A percentile compares a stretch with the other conserved stretches of the same genome.
phyloP scores from a whole-genome alignment of 2,797 vertebrate genomes.

The Iguana delicatissima region DNA sequence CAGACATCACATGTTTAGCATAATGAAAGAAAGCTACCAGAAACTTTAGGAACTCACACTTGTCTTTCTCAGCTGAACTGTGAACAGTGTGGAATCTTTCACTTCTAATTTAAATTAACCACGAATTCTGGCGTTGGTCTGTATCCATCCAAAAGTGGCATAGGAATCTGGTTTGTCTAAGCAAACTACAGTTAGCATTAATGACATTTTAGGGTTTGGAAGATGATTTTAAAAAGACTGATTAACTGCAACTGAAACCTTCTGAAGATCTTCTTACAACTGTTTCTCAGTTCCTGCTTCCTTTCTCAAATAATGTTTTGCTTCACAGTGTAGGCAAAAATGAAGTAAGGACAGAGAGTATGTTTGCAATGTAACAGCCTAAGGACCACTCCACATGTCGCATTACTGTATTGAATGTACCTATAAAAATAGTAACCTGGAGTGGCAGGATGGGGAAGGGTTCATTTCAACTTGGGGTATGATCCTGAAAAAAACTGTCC shows the following conservation, averaged over 20 bases:
- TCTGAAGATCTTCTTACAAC: background rate
- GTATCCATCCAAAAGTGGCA: background rate
- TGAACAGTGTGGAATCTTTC: background rate
- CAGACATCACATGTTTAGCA: background rate
- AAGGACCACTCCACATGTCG: background rate
- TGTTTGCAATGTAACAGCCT: background rate
- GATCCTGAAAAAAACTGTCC: background rate
- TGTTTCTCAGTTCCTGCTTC: background rate
- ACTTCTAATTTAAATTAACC: background rate
- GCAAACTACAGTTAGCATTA: background rate
- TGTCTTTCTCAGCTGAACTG: background rate
- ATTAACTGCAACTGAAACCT: background rate
- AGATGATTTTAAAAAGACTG: background rate
- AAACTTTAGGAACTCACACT: background rate
- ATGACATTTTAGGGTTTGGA: background rate
- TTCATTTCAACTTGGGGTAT: background rate
- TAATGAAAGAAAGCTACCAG: background rate
- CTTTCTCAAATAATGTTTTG: background rate
- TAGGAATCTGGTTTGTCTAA: background rate
- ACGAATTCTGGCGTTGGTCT: background rate
- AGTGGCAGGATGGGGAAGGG: background rate
- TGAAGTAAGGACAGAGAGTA: background rate
- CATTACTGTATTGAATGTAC: background rate
- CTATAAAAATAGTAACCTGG: background rate
- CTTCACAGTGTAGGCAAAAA: background rate